These are phyloP conservation scores for Hippopotamyrus pictus DNA, from an alignment of 2,797 vertebrate species.

Conservation along the genomic window DNA sequence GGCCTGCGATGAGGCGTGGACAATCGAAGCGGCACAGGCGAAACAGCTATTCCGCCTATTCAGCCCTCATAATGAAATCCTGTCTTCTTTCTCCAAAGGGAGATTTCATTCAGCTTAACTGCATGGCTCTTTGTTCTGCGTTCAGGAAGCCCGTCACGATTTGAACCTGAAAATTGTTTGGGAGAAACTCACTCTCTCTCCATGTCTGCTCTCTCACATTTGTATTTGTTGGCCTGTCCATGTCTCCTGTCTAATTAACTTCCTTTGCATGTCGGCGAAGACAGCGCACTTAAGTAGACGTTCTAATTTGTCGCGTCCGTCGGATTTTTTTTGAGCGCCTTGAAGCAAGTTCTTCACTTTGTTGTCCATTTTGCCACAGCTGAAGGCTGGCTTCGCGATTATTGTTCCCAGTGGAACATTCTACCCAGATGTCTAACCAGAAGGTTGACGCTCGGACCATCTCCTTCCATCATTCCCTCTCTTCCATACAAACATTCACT, in stretches of 20 bases:
- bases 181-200: not conserved
- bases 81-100: not conserved
- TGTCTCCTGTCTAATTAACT: conserved; percentile 6
- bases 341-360: not conserved
- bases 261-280: not conserved
- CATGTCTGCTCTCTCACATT: not conserved
- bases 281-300: not conserved
- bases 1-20: not conserved
- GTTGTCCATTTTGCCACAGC: not conserved
- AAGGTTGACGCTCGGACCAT: not conserved
- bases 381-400: not conserved
- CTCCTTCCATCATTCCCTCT: conserved; percentile 14
- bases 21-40: not conserved
- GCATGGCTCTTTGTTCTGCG: not conserved
- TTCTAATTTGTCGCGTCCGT: not conserved
- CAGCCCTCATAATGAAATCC: conserved; percentile 4
- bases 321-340: not conserved
- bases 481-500: not conserved
- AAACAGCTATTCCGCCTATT: conserved; percentile 9
- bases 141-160: not conserved
- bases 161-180: conserved; percentile 14
- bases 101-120: conserved; percentile 11
- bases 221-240: not conserved
- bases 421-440: not conserved
- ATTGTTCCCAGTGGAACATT: not conserved